Evolutionary conservation across 2,888 invertebrate genomes (phyloP).

Genomic region (Chesias legatella): DNA sequence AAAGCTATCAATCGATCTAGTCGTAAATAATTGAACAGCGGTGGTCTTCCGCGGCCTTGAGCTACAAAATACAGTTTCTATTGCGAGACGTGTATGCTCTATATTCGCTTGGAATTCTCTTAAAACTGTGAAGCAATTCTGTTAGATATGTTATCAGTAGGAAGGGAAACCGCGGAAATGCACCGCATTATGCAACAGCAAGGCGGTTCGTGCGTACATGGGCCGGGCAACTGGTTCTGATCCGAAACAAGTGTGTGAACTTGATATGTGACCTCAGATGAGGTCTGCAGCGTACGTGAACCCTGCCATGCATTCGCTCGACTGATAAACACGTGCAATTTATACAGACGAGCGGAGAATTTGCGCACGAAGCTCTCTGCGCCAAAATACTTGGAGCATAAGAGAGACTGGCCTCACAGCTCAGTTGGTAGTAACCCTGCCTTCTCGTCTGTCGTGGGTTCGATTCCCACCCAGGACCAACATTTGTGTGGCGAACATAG

Average conservation of each 20-base stretch:
- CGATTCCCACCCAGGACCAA: too few relatives aligned
- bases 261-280: slow-evolving; percentile 68
- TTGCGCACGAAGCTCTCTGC: not conserved
- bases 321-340: slow-evolving; percentile 47
- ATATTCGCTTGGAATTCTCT: slow-evolving; percentile 21
- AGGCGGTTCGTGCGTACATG: slow-evolving; percentile 31
- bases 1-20: slow-evolving; percentile 28
- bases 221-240: slow-evolving; percentile 48
- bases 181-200: slow-evolving; percentile 30
- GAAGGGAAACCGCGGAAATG: slow-evolving; percentile 42
- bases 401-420: too few relatives aligned
- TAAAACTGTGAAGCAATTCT: slow-evolving; percentile 16
- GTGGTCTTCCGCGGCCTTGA: slow-evolving; percentile 41
- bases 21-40: slow-evolving; percentile 29
- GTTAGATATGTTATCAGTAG: slow-evolving; percentile 30
- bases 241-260: slow-evolving; percentile 63
- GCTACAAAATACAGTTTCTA: slow-evolving; percentile 34
- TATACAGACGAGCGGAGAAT: slow-evolving; percentile 30
- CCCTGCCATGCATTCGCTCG: slow-evolving; percentile 35
- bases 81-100: slow-evolving; percentile 6
- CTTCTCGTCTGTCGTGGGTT: too few relatives aligned
- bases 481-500: too few relatives aligned
- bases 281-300: slow-evolving; percentile 54
- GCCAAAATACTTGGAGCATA: too few relatives aligned
- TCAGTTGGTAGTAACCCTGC: too few relatives aligned